A percentile compares a stretch with the other conserved stretches of the same genome.
phyloP scores from a whole-genome alignment of 2,797 vertebrate genomes.

The Kryptolebias ocellatus region DNA sequence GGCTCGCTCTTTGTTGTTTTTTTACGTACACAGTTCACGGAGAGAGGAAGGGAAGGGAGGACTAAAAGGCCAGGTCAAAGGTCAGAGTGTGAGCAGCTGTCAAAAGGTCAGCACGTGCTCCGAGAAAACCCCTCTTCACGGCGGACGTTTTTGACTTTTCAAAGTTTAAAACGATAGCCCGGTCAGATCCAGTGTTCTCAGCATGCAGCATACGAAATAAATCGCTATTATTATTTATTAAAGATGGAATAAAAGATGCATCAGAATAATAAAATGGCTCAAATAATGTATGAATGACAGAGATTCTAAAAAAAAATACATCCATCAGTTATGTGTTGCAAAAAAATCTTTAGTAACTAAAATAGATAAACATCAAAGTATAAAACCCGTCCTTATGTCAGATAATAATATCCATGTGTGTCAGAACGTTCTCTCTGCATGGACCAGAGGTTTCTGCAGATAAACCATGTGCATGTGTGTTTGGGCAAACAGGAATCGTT shows the following conservation, averaged over 20 bases:
- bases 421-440: slow-evolving; percentile 8
- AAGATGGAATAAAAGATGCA: not conserved
- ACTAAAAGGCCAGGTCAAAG: slow-evolving; percentile 54
- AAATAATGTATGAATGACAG: not conserved
- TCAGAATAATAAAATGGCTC: not conserved
- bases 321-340: not conserved
- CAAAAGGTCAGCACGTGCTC: slow-evolving; percentile 13
- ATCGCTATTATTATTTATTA: too few species aligned
- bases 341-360: slow-evolving; percentile 12
- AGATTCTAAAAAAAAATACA: not conserved
- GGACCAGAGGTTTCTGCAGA: slow-evolving; percentile 22
- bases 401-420: not conserved
- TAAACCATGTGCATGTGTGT: slow-evolving; percentile 48
- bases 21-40: slow-evolving; percentile 21
- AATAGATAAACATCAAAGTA: slow-evolving; percentile 2
- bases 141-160: not conserved
- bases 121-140: not conserved
- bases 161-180: not conserved
- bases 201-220: too few species aligned
- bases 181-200: too few species aligned
- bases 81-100: slow-evolving; percentile 39
- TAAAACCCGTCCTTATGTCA: slow-evolving; percentile 12
- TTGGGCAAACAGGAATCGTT: slow-evolving; percentile 56
- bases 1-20: slow-evolving; percentile 9
- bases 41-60: slow-evolving; percentile 34